Percentiles rank a stretch among this genome's conserved stretches.
phyloP scores from a whole-genome alignment of 2,113 vertebrate species.

The Callocephalon fimbriatum region DNA sequence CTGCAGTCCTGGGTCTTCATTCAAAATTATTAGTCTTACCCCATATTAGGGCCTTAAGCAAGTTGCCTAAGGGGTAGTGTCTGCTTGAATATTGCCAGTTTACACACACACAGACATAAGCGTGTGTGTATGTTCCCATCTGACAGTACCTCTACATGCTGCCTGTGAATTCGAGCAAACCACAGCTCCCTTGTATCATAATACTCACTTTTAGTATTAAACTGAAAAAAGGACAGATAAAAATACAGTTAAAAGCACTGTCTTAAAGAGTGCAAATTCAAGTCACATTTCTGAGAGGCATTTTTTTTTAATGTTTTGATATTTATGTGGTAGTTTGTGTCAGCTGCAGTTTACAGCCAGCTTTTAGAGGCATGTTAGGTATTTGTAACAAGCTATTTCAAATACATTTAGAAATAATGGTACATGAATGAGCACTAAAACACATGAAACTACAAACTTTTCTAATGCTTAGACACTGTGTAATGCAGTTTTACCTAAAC shows the following conservation, averaged over 20 bases:
- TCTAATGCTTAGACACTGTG: conserved; percentile 56
- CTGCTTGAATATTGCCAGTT: not conserved
- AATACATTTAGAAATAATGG: conserved; percentile 60
- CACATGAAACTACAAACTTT: conserved; percentile 67
- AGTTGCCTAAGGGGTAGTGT: not conserved
- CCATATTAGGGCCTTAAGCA: not conserved
- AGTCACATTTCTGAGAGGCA: conserved; percentile 18
- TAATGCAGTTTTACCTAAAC: conserved; percentile 69
- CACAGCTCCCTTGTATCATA: not conserved
- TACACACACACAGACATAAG: rapidly evolving
- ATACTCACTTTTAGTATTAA: not conserved
- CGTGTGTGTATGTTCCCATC: not conserved
- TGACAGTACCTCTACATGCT: not conserved
- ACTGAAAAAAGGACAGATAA: not conserved
- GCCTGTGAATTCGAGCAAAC: not conserved
- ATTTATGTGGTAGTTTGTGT: conserved; percentile 46
- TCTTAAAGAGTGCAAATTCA: conserved; percentile 39
- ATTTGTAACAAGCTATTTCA: conserved; percentile 69
- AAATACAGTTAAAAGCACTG: not conserved
- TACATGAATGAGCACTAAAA: conserved; percentile 68
- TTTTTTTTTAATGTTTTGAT: not conserved
- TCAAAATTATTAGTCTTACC: not conserved
- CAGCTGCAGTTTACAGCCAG: conserved; percentile 60
- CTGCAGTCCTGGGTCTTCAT: not conserved
- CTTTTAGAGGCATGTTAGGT: conserved; percentile 71